phyloP scores from a whole-genome alignment of 2,113 vertebrate genomes.

The Burhinus bistriatus region DNA sequence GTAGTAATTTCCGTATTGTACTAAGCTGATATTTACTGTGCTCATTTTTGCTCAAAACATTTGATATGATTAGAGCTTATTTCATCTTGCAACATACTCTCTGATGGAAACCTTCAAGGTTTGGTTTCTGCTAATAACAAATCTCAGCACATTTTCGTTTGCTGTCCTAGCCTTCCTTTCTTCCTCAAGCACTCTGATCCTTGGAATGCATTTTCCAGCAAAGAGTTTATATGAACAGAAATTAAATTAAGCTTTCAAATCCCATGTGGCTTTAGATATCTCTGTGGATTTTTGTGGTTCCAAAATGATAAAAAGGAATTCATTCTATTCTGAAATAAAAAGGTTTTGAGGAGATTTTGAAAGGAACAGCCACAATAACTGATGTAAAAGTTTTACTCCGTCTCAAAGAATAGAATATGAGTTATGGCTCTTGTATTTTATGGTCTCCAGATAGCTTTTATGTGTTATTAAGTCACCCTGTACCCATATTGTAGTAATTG shows the following conservation, averaged over 20 bases:
- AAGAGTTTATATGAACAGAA: slow-evolving; percentile 16
- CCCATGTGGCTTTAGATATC: neutral
- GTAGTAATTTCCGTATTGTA: neutral
- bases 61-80: slow-evolving; percentile 14
- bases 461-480: neutral
- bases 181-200: neutral
- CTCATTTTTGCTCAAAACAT: neutral
- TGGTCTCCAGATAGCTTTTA: neutral
- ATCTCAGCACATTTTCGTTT: slow-evolving; percentile 8
- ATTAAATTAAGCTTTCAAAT: slow-evolving; percentile 53
- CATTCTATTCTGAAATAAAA: neutral
- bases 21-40: neutral
- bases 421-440: neutral
- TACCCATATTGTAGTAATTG: neutral
- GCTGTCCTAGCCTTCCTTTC: neutral
- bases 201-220: neutral
- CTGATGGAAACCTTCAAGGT: neutral
- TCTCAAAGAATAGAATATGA: slow-evolving; percentile 14
- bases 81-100: neutral
- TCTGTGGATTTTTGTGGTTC: slow-evolving; percentile 13
- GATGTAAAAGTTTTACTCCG: neutral
- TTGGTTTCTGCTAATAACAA: neutral
- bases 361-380: neutral
- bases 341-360: neutral
- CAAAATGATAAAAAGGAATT: slow-evolving; percentile 12